Evolutionary conservation across 2,113 vertebrate genomes (phyloP).

Genomic region (Cavia aperea): DNA sequence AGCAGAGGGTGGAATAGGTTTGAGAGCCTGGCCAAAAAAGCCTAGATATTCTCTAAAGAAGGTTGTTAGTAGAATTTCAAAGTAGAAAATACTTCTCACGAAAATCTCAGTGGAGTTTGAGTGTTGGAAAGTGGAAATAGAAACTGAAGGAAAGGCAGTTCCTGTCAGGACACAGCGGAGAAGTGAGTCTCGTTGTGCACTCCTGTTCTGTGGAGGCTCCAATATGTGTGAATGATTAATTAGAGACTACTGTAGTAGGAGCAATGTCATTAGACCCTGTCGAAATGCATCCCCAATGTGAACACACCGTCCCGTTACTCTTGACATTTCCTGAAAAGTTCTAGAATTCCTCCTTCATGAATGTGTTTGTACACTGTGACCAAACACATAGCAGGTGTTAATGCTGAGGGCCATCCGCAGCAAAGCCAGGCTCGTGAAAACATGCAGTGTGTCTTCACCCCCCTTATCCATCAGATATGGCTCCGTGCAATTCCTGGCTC

Average conservation of each 20-base stretch:
- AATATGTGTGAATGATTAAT: background rate
- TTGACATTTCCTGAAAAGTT: background rate
- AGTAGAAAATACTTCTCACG: background rate
- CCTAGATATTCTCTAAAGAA: background rate
- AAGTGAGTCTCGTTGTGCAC: background rate
- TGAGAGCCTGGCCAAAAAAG: background rate
- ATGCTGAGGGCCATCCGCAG: background rate
- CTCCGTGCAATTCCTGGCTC: background rate
- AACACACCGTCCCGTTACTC: background rate
- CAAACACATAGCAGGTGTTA: background rate
- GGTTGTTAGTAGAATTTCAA: background rate
- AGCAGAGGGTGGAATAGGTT: background rate
- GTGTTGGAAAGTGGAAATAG: background rate
- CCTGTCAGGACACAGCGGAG: background rate
- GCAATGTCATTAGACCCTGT: background rate
- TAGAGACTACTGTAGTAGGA: background rate
- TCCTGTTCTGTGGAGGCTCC: background rate
- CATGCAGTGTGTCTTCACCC: background rate
- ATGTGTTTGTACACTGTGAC: background rate
- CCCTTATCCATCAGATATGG: background rate
- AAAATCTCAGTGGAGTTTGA: background rate
- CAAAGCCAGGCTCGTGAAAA: background rate
- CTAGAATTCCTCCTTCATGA: background rate
- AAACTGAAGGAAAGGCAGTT: background rate
- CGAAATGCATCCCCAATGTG: background rate